Base-by-base conservation (phyloP, 2,888 invertebrate genomes). In the Osmoderma eremita region DNA sequence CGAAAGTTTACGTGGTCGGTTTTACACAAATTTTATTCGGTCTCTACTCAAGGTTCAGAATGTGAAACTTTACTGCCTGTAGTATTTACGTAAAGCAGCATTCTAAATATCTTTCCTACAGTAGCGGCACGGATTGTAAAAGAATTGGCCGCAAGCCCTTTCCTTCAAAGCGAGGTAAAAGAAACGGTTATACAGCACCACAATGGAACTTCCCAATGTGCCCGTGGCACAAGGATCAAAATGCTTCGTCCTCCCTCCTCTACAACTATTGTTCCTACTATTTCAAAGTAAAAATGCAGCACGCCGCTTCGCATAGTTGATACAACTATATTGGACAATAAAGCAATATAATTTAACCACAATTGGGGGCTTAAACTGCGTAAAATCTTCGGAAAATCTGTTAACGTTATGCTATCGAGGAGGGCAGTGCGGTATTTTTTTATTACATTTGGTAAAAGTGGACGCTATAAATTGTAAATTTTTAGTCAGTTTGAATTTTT, bases 1-100 rank as follows among this genome's bases (percentile, higher is more conserved):
- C 79, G 76, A 78, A 78, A 80, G 78, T 82, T 82, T 81, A 79
- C 78, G 76, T 77, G 78, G 39, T 77, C 79, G 76, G 77, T 76
- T 75, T 79, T 79, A 80, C 76, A 77, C 75, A 80, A 80, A 78
- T 81, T 81, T 80, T 79, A 80, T 79, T 77, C 76, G 63, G 38
- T 42, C 50, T 30, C 54, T 42, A 30, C 76, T 42, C 70, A 54
- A 51, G 64, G 53, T 48, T 74, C 70, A 77, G 77, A 73, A 65
- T 74, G 75, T 74, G 72, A 73, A 58, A 10, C 18, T 24, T 17
- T 61, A 30, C 6, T 0, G 30, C 36, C 6, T 42, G n/a, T 15
- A 24, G 17, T 38, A 17, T 54, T 38, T 41, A 18, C 4, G 18
- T 12, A 10, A n/a, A 39, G 3, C 8, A 17, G 18, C 68, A 64